Percentiles rank a stretch among this genome's conserved stretches.
Evolutionary conservation across 2,113 vertebrate genomes (phyloP).

Genomic region (Platichthys stellatus): DNA sequence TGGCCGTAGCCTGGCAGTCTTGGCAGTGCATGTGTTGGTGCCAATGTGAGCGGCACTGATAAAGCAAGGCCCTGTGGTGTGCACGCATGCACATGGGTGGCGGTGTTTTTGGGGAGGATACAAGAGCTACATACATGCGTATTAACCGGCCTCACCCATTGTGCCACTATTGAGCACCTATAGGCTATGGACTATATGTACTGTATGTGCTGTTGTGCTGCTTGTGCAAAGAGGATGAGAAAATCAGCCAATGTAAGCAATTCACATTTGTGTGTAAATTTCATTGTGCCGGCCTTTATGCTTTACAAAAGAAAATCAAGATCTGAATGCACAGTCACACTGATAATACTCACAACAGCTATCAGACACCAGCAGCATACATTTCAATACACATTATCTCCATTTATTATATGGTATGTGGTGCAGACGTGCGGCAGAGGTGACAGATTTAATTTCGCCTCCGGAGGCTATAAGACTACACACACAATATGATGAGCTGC

Average conservation of each 20-base stretch:
- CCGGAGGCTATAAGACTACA: neutral
- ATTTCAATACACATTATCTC: neutral
- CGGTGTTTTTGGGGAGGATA: conserved; percentile 8
- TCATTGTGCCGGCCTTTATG: conserved; percentile 38
- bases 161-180: conserved; percentile 12
- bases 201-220: conserved; percentile 8
- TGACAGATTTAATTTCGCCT: conserved; percentile 57
- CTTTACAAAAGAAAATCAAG: conserved; percentile 1
- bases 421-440: neutral
- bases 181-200: neutral
- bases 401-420: conserved; percentile 29
- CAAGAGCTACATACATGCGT: conserved; percentile 42
- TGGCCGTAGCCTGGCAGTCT: conserved; percentile 72
- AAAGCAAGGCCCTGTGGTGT: conserved; percentile 69
- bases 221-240: conserved; percentile 6
- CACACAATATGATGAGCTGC: conserved; percentile 39
- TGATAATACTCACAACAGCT: conserved; percentile 21
- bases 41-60: conserved; percentile 83
- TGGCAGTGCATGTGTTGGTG: conserved; percentile 68
- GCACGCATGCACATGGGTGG: conserved; percentile 20
- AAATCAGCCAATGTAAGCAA: conserved; percentile 34
- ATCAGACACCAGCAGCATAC: conserved; percentile 31
- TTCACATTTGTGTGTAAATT: conserved; percentile 42
- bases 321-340: conserved; percentile 17
- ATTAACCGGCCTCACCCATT: conserved; percentile 50